These are phyloP conservation scores for Cydia strobilella DNA, from an alignment of 1,140 invertebrate species.

Conservation along the genomic window DNA sequence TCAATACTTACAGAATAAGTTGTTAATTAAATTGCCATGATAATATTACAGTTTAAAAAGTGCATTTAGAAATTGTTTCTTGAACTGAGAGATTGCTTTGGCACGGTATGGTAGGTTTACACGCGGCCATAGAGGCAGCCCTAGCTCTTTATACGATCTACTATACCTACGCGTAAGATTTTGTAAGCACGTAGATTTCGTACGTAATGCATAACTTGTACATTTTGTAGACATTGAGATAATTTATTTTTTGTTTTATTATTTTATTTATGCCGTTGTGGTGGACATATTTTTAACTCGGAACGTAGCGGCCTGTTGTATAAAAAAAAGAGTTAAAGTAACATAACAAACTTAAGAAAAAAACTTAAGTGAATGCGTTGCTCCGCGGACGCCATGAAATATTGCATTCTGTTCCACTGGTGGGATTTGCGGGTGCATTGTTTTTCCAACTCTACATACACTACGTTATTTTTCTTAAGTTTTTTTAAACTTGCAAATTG, in stretches of 20 bases:
- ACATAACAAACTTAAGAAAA: background rate
- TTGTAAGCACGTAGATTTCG: slow-evolving; percentile 57
- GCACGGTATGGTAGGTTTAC: background rate
- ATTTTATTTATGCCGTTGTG: slow-evolving; percentile 33
- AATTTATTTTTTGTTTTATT: slow-evolving; percentile 39
- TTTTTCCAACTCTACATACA: background rate
- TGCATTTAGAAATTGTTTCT: no score
- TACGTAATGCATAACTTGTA: slow-evolving; percentile 44
- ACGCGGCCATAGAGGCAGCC: slow-evolving; percentile 12
- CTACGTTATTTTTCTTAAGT: background rate
- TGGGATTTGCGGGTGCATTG: no score
- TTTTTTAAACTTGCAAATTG: background rate
- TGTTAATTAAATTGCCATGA: no score
- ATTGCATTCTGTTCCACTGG: background rate
- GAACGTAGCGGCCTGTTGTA: background rate
- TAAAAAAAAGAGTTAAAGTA: slow-evolving; percentile 29
- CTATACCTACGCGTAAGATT: slow-evolving; percentile 42
- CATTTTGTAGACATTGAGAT: slow-evolving; percentile 34
- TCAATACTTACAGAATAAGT: no score
- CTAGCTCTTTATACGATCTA: slow-evolving; percentile 28
- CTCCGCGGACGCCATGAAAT: background rate
- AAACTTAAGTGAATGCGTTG: background rate
- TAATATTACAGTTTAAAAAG: no score
- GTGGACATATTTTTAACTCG: slow-evolving; percentile 27
- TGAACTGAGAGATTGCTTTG: no score